Conservation (phyloP, 2,113 vertebrate species). For the Carollia perspicillata region DNA sequence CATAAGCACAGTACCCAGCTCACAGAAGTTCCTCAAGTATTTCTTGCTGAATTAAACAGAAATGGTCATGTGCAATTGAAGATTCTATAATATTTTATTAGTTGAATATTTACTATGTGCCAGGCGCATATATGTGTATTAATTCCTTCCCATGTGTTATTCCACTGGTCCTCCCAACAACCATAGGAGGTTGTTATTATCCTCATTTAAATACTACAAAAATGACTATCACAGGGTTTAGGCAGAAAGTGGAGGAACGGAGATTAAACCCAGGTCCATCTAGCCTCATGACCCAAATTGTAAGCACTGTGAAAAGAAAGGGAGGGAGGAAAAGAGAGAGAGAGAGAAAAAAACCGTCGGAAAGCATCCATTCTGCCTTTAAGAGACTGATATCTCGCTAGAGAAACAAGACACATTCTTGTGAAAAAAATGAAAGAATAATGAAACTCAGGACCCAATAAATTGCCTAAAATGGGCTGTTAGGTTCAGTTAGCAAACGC, state of each 20-base stretch:
- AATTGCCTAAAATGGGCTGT: not conserved
- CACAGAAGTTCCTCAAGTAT: not conserved
- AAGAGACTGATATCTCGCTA: not conserved
- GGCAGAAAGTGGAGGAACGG: not conserved
- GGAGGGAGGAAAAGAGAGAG: not conserved
- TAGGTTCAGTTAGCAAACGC: not conserved
- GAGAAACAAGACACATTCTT: not conserved
- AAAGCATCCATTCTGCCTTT: not conserved
- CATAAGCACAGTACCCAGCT: not conserved
- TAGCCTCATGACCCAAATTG: not conserved
- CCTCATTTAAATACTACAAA: not conserved
- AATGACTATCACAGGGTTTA: not conserved
- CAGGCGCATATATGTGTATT: not conserved
- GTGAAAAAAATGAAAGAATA: not conserved
- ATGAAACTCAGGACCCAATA: not conserved
- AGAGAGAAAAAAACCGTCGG: not conserved
- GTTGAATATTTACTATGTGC: not conserved
- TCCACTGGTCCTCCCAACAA: not conserved
- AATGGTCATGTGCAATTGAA: not conserved
- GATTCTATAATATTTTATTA: not conserved
- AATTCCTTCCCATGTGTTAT: not conserved
- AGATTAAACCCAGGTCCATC: not conserved
- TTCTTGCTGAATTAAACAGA: not conserved
- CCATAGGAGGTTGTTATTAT: not conserved
- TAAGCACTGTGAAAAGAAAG: not conserved